These are phyloP conservation scores for Oreochromis spilurus DNA, from an alignment of 2,113 vertebrate species.

Conservation along the genomic window DNA sequence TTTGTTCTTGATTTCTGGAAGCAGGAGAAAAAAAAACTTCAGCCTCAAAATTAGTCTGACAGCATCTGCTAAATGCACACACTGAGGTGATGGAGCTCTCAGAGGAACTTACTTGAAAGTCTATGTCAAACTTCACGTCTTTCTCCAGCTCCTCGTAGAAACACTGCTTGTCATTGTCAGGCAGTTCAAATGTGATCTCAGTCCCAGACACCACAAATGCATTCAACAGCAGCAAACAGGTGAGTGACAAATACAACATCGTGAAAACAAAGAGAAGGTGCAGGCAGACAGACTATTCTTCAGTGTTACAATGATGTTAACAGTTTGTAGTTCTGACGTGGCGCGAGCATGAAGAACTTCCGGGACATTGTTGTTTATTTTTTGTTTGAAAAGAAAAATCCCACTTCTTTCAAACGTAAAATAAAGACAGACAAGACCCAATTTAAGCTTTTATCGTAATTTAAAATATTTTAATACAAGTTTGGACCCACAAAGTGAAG, in stretches of 20 bases:
- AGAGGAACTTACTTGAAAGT: slow-evolving; percentile 71
- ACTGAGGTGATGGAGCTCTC: background rate
- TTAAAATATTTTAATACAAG: background rate
- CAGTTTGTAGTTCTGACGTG: slow-evolving; percentile 66
- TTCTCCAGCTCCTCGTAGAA: slow-evolving; percentile 73
- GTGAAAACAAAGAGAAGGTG: background rate
- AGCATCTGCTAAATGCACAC: background rate
- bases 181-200: slow-evolving; percentile 74
- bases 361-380: slow-evolving; percentile 33
- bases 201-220: slow-evolving; percentile 41
- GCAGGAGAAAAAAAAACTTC: background rate
- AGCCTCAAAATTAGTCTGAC: background rate
- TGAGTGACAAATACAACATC: slow-evolving; percentile 25
- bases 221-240: slow-evolving; percentile 23
- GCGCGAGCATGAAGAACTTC: slow-evolving; percentile 55
- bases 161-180: slow-evolving; percentile 76
- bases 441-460: background rate
- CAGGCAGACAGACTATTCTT: background rate
- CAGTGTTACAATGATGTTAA: background rate
- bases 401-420: background rate
- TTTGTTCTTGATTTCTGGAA: background rate
- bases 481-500: background rate
- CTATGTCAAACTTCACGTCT: slow-evolving; percentile 67
- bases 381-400: background rate
- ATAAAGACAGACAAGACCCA: background rate